Evolutionary conservation across 2,888 invertebrate species (phyloP).

Genomic region (Taenaris catops): DNA sequence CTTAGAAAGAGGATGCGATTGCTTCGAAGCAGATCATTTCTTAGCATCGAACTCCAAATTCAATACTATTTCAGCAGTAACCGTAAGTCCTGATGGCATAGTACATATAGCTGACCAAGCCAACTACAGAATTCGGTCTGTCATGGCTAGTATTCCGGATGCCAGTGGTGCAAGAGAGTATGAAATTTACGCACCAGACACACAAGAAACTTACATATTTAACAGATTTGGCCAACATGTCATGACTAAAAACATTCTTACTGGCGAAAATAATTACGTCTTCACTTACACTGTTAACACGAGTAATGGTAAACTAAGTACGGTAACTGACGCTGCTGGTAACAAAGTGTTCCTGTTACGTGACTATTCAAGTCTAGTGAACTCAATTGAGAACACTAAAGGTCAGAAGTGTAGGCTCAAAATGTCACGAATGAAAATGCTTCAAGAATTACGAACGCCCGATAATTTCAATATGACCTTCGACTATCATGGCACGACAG

Average conservation of each 20-base stretch:
- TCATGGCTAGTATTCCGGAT: conserved; percentile 94
- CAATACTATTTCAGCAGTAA: conserved; percentile 94
- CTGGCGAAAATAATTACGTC: conserved; percentile 94
- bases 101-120: conserved; percentile 98
- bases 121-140: conserved; percentile 91
- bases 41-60: conserved; percentile 96
- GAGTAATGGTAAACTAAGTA: conserved; percentile 95
- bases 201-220: conserved; percentile 96
- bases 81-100: conserved; percentile 95
- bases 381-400: conserved; percentile 96
- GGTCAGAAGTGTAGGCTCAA: conserved; percentile 93
- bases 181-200: conserved; percentile 96
- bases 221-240: conserved; percentile 97
- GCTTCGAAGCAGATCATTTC: conserved; percentile 95
- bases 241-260: conserved; percentile 95
- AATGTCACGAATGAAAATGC: conserved; percentile 95
- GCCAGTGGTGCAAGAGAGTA: conserved; percentile 92
- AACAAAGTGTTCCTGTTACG: conserved; percentile 91
- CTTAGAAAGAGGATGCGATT: conserved; percentile 93
- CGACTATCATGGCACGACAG: conserved; percentile 95
- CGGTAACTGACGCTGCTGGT: conserved; percentile 95
- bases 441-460: conserved; percentile 94
- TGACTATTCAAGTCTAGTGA: conserved; percentile 93
- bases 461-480: conserved; percentile 97
- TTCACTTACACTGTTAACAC: conserved; percentile 98